Percentiles rank a stretch among this genome's conserved stretches.
phyloP scores from a whole-genome alignment of 1,140 invertebrate genomes.

The Gyrodactylus bullatarudis region DNA sequence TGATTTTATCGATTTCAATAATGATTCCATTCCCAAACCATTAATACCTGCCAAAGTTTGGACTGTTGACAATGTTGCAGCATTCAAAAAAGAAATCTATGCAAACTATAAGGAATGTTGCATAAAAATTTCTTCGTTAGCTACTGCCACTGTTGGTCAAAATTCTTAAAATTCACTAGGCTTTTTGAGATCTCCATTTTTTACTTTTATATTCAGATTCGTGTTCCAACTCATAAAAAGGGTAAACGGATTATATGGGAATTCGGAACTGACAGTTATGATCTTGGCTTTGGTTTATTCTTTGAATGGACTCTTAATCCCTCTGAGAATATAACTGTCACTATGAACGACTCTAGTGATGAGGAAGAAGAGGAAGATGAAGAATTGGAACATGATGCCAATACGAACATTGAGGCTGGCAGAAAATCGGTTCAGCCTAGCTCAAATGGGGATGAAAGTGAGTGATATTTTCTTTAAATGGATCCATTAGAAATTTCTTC shows the following conservation, averaged over 20 bases:
- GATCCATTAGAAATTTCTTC: no score
- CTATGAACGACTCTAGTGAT: slow-evolving; percentile 58
- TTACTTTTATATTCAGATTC: slow-evolving; percentile 10
- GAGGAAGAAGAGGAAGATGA: slow-evolving; percentile 39
- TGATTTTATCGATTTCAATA: not conserved
- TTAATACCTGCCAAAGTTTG: slow-evolving; percentile 53
- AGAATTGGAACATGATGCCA: slow-evolving; percentile 27
- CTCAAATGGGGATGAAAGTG: not conserved
- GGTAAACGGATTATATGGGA: slow-evolving; percentile 91
- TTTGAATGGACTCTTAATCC: slow-evolving; percentile 71
- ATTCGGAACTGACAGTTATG: slow-evolving; percentile 84
- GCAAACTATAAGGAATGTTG: slow-evolving; percentile 15
- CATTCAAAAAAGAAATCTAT: slow-evolving; percentile 36
- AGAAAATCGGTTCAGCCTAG: no score
- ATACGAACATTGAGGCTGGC: slow-evolving; percentile 11
- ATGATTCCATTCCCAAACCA: slow-evolving; percentile 7
- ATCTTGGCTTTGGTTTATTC: slow-evolving; percentile 87
- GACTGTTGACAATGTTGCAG: slow-evolving; percentile 54
- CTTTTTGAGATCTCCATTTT: not conserved
- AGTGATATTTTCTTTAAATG: no score
- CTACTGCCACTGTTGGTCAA: slow-evolving; percentile 17
- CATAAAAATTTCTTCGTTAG: slow-evolving; percentile 22
- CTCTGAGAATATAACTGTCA: slow-evolving; percentile 34
- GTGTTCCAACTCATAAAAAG: slow-evolving; percentile 76
- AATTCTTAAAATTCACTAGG: not conserved